Evolutionary conservation across 2,888 invertebrate genomes (phyloP).

Genomic region (Latheticus oryzae): DNA sequence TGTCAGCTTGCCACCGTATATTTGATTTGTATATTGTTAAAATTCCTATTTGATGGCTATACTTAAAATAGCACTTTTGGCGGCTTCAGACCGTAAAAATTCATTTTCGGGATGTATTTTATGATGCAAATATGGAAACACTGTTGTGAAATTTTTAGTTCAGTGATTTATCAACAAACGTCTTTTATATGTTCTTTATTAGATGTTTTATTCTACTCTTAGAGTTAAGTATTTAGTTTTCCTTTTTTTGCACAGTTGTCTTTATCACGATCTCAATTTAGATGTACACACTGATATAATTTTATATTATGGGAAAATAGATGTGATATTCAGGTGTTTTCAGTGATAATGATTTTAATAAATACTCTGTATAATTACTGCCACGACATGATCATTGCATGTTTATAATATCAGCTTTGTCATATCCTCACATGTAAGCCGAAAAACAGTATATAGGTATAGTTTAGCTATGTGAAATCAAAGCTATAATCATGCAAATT

Average conservation of each 20-base stretch:
- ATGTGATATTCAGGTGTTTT: conserved; percentile 52
- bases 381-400: conserved; percentile 39
- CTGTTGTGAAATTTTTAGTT: too few relatives aligned
- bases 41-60: conserved; percentile 4
- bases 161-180: too few relatives aligned
- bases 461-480: conserved; percentile 8
- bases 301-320: conserved; percentile 55
- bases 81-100: conserved; percentile 6
- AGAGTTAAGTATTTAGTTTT: conserved; percentile 29
- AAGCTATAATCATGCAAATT: conserved; percentile 38
- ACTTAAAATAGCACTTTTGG: conserved; percentile 13
- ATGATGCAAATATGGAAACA: too few relatives aligned
- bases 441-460: conserved; percentile 15
- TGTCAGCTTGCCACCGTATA: conserved; percentile 28
- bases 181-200: too few relatives aligned
- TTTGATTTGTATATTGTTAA: conserved; percentile 33
- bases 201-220: not conserved
- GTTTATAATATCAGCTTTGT: conserved; percentile 25
- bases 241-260: conserved; percentile 16
- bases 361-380: conserved; percentile 49
- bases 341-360: conserved; percentile 54
- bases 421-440: conserved; percentile 14
- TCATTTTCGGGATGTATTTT: not conserved
- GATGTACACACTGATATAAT: conserved; percentile 49
- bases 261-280: conserved; percentile 54